Evolutionary conservation across 2,888 invertebrate species (phyloP), one percentile per base, ranked within the genome.

Genomic region (Sinotaia quadrata): DNA sequence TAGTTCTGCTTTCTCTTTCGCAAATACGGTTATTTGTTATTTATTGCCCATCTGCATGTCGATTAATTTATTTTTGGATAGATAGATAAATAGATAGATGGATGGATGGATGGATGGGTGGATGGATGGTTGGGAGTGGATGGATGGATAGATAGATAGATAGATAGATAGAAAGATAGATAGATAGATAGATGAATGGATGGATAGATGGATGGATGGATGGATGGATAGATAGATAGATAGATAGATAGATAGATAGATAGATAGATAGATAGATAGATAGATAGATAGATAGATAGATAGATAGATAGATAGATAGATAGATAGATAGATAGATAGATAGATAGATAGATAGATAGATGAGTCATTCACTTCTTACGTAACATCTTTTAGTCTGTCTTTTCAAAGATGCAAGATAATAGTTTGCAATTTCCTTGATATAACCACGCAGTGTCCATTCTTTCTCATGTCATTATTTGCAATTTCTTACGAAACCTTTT

Each of bases 181-280:
- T 41, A 41, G 41, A 41, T 41, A 41, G 41, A 41, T 41, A 41
- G 41, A 41, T 41, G 18, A 18, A 41, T 41, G 18, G 41, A 41
- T 41, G 18, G 41, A 41, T 41, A 41, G 41, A 41, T 41, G 18
- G 41, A 41, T 41, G 18, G 41, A 41, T 41, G 18, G 41, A 41
- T 41, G 18, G 41, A 41, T 41, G 18, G 41, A 41, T 41, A 41
- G 41, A 41, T 41, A 41, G 41, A 41, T 41, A 41, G 41, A 41
- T 41, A 41, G 41, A 41, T 41, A 41, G 41, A 41, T 41, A 41
- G 41, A 41, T 41, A 41, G 41, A 41, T 41, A 41, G 41, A 41
- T 41, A 41, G 41, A 41, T 41, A 41, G 41, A 41, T 41, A 41
- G 41, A 41, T 41, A 41, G 41, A 41, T 41, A 41, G 41, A 41